Conservation (phyloP, 1,140 invertebrate species). For the Euura lappo region DNA sequence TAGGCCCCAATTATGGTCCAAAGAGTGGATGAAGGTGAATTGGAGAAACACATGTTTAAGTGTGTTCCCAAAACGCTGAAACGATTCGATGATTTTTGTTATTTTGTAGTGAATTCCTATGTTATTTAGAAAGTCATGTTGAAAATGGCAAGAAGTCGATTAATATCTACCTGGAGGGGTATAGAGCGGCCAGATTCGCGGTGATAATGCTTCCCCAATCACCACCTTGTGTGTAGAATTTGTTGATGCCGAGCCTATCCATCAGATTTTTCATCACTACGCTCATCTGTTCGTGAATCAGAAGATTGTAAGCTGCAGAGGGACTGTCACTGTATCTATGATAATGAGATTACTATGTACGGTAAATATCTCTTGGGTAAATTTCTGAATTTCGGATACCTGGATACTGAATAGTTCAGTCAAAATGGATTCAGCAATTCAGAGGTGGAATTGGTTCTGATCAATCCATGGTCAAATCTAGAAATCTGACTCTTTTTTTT, state of each 20-base stretch:
- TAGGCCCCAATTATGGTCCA: slow-evolving; percentile 63
- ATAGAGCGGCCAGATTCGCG: slow-evolving; percentile 67
- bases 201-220: slow-evolving; percentile 80
- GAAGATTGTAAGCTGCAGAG: background rate
- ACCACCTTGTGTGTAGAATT: slow-evolving; percentile 85
- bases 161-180: slow-evolving; percentile 65
- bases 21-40: slow-evolving; percentile 47
- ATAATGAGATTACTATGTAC: background rate
- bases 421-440: no score
- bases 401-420: no score
- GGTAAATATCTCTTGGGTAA: no score
- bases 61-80: slow-evolving; percentile 65
- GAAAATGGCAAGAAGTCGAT: background rate
- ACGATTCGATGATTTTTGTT: slow-evolving; percentile 48
- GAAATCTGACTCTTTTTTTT: no score
- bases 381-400: no score
- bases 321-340: background rate
- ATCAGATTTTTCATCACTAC: slow-evolving; percentile 84
- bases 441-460: no score
- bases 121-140: no score
- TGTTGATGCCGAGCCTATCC: slow-evolving; percentile 75
- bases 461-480: no score
- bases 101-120: no score
- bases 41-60: slow-evolving; percentile 67
- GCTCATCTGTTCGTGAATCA: slow-evolving; percentile 63